A percentile compares a stretch with the other conserved stretches of the same genome.
phyloP scores from a whole-genome alignment of 1,140 invertebrate species.

The Cotesia typhae region DNA sequence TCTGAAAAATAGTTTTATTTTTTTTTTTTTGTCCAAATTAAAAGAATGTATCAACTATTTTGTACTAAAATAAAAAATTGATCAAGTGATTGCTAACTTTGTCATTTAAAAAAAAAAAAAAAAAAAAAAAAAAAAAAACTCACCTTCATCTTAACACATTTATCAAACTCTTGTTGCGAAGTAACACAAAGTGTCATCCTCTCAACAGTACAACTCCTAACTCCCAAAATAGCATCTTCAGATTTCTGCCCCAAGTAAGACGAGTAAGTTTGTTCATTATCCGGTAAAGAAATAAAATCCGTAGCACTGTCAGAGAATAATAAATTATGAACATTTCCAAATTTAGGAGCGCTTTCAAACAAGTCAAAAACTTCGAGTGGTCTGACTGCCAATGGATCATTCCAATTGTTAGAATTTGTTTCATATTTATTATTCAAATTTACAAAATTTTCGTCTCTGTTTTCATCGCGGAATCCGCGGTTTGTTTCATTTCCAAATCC shows the following conservation, averaged over 20 bases:
- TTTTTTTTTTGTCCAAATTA: not conserved
- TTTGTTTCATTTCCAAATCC: no score
- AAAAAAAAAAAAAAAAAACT: not conserved
- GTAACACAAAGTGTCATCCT: slow-evolving; percentile 88
- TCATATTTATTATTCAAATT: no score
- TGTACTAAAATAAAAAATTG: not conserved
- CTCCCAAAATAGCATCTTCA: slow-evolving; percentile 74
- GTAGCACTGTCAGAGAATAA: slow-evolving; percentile 77
- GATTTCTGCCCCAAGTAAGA: slow-evolving; percentile 70
- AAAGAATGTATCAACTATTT: not conserved
- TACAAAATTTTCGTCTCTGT: not conserved
- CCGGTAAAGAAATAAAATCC: slow-evolving; percentile 70
- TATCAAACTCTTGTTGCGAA: slow-evolving; percentile 87
- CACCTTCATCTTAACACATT: slow-evolving; percentile 94
- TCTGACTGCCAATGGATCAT: slow-evolving; percentile 40
- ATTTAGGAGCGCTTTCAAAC: slow-evolving; percentile 76
- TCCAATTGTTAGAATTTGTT: not conserved
- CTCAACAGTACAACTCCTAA: slow-evolving; percentile 82
- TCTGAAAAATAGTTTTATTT: slow-evolving; percentile 65
- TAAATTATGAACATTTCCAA: slow-evolving; percentile 73
- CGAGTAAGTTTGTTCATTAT: slow-evolving; percentile 71
- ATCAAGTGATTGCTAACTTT: no score
- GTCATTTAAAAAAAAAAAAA: no score
- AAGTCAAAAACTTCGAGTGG: slow-evolving; percentile 72
- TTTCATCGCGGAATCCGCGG: slow-evolving; percentile 1